A percentile compares a stretch with the other conserved stretches of the same genome.
Evolutionary conservation across 2,113 vertebrate genomes (phyloP).

Genomic region (Nycticebus coucang): DNA sequence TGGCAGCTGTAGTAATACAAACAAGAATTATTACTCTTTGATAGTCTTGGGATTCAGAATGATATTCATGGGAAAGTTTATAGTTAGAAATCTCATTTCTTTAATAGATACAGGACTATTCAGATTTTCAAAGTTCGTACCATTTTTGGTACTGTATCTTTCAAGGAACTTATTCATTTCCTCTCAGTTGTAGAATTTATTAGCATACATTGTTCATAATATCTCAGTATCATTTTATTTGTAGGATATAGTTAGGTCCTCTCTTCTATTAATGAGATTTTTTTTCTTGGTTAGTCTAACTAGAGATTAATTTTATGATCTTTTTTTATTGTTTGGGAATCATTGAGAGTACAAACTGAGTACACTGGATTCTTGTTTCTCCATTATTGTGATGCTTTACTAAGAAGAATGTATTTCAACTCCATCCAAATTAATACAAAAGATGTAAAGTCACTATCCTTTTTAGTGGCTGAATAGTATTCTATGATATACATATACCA

Average conservation of each 20-base stretch:
- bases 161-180: neutral
- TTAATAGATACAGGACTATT: neutral
- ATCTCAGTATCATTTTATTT: neutral
- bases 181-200: neutral
- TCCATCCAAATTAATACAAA: too few species aligned
- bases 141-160: neutral
- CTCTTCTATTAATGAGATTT: neutral
- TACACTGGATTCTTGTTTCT: too few species aligned
- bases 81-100: neutral
- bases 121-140: neutral
- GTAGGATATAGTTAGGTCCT: neutral
- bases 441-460: too few species aligned
- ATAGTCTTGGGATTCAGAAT: neutral
- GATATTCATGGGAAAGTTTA: neutral
- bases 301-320: neutral
- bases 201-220: neutral
- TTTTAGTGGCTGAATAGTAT: too few species aligned
- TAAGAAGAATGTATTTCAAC: too few species aligned
- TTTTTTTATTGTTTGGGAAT: neutral
- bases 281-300: neutral
- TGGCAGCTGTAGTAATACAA: neutral
- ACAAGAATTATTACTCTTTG: neutral
- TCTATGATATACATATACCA: too few species aligned
- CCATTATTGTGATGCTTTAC: too few species aligned
- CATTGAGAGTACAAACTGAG: too few species aligned